Percentiles rank a stretch among this genome's conserved stretches.
Conservation (phyloP, 2,797 vertebrate species). For the Anguilla obscura region DNA sequence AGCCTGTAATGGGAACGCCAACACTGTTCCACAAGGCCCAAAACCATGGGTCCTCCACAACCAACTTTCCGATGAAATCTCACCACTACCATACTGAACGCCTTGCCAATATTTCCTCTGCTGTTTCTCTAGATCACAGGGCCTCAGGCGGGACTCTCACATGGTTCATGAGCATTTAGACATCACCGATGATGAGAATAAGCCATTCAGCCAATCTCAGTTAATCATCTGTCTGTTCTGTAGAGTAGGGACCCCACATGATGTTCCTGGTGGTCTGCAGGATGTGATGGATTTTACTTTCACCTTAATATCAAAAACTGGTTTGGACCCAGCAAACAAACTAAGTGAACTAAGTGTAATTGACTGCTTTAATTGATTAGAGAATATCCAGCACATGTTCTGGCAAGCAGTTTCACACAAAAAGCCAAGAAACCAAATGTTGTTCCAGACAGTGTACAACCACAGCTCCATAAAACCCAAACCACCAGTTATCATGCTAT, state of each 20-base stretch:
- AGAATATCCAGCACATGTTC: background rate
- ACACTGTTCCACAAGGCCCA: background rate
- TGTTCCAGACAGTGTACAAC: background rate
- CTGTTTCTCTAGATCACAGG: background rate
- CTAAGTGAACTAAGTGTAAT: background rate
- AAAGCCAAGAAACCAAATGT: background rate
- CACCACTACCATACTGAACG: background rate
- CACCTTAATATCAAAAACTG: no score
- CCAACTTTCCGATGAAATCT: background rate
- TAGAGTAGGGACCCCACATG: no score
- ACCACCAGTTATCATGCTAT: background rate
- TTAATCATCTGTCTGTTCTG: background rate
- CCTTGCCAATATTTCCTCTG: background rate
- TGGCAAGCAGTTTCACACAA: background rate
- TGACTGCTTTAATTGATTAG: background rate
- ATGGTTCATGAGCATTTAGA: background rate
- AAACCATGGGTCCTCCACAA: background rate
- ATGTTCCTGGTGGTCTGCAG: background rate
- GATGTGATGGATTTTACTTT: no score
- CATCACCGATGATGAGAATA: background rate
- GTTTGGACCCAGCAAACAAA: background rate
- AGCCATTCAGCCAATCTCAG: background rate
- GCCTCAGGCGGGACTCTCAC: background rate
- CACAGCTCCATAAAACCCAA: background rate
- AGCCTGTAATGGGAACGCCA: background rate